Conservation (phyloP, 2,888 invertebrate genomes). For the Exephanes ischioxanthus region DNA sequence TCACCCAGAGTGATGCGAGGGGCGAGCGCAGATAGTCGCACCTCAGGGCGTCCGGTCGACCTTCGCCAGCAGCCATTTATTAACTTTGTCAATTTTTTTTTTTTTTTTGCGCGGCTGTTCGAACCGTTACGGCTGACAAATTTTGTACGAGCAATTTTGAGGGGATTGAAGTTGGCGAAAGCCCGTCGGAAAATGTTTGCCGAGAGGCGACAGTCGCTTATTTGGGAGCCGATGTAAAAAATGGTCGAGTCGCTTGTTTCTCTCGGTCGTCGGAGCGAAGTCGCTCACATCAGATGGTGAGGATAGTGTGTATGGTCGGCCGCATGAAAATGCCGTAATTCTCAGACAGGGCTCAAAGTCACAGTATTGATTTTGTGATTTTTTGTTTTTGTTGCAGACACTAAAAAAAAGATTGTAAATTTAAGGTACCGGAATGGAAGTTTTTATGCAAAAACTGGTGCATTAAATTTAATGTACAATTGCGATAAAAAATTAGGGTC, state of each 20-base stretch:
- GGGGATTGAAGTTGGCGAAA: slow-evolving; percentile 11
- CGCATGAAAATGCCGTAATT: too few species aligned
- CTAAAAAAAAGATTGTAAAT: too few species aligned
- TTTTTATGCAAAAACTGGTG: too few species aligned
- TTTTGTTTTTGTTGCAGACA: too few species aligned
- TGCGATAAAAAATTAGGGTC: too few species aligned
- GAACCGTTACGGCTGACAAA: not conserved
- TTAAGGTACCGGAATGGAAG: too few species aligned
- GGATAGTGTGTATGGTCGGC: not conserved
- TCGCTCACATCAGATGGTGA: not conserved
- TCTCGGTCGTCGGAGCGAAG: not conserved
- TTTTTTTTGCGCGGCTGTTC: not conserved
- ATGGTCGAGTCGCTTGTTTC: not conserved
- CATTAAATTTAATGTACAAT: too few species aligned
- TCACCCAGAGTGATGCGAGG: slow-evolving; percentile 32
- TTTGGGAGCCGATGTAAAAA: not conserved
- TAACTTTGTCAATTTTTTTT: not conserved
- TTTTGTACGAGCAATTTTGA: slow-evolving; percentile 11
- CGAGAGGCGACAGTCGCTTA: not conserved
- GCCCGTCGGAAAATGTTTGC: not conserved
- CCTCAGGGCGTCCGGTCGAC: slow-evolving; percentile 2
- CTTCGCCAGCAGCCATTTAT: slow-evolving; percentile 48
- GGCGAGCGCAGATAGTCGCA: slow-evolving; percentile 4
- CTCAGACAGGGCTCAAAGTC: not conserved
- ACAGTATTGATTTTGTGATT: slow-evolving; percentile 10